phyloP scores from a whole-genome alignment of 2,888 invertebrate genomes.

The Leistus spinibarbis region DNA sequence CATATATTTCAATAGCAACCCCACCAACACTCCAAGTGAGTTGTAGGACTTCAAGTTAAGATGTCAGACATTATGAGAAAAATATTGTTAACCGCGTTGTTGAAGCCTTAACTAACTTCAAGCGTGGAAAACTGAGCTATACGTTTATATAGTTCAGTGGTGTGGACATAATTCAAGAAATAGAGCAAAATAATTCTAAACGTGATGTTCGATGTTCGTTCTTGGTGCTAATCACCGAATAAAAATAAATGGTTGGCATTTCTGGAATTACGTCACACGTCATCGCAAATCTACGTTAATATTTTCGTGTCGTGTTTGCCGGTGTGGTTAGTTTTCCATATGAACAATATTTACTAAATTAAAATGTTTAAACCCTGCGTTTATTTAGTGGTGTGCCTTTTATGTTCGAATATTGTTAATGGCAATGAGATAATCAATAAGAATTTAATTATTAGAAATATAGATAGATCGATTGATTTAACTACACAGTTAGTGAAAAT shows the following conservation, averaged over 20 bases:
- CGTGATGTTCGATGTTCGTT: no score
- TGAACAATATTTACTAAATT: slow-evolving; percentile 3
- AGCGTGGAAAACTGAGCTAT: no score
- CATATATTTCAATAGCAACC: no score
- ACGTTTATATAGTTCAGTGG: no score
- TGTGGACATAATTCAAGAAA: no score
- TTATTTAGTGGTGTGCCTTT: slow-evolving; percentile 14
- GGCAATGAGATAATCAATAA: slow-evolving; percentile 58
- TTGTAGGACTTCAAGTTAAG: no score
- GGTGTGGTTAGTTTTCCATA: slow-evolving; percentile 6
- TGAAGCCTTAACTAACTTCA: no score
- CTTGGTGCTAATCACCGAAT: no score
- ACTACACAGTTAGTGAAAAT: slow-evolving; percentile 89
- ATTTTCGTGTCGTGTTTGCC: slow-evolving; percentile 12
- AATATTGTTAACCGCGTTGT: no score
- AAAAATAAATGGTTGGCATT: slow-evolving; percentile 13
- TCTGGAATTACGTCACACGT: slow-evolving; percentile 22
- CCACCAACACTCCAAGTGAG: no score
- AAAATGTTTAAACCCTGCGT: slow-evolving; percentile 19
- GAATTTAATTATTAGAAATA: slow-evolving; percentile 74
- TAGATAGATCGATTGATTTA: slow-evolving; percentile 85
- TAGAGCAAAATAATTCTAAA: no score
- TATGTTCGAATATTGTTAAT: slow-evolving; percentile 16
- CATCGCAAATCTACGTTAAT: background rate
- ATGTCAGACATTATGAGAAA: no score